Evolutionary conservation across 2,888 invertebrate genomes (phyloP), one percentile per base, ranked within the genome.

Genomic region (Liodrosophila aerea): DNA sequence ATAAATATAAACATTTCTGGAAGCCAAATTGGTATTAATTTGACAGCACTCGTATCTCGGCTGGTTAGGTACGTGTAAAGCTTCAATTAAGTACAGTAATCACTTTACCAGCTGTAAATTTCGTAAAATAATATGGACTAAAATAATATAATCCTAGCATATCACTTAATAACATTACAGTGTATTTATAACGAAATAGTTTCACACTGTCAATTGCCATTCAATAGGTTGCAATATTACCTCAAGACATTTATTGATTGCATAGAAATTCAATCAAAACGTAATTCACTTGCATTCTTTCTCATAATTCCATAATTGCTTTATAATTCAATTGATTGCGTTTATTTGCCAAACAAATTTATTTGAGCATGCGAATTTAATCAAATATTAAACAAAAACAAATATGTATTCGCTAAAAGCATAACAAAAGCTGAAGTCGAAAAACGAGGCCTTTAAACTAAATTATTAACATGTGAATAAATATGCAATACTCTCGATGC

Each of bases 391-490:
- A 22, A 22, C 22, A 5, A 22, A 22, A 22, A 22, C 22, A 22
- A 22, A 22, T 22, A 22, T 22, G 22, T 22, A 4, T 22, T 22
- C 5, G 22, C 9, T 16, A 27, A 8, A 44, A 12, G 51, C 22
- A 22, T 22, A 22, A 22, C 22, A 22, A 22, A 22, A 22, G 22
- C 22, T 22, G 22, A 22, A 22, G 22, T 22, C 22, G 22, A 22
- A 5, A 39, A 16, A 0, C 37, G 13, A 22, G 1, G 22, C 22
- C 43, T 31, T 41, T 49, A 54, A 46, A 61, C 56, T 65, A 58
- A 80, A 83, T 85, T 76, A 83, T 81, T 78, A 71, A 81, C 70
- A 80, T 71, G 59, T 64, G 70, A 80, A 80, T 80, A 76, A 71
- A 68, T 86, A 71, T 73, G 53, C 47, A 61, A 64, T 46, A 56